Conservation (phyloP, 2,797 vertebrate genomes). For the Uromys caudimaculatus region DNA sequence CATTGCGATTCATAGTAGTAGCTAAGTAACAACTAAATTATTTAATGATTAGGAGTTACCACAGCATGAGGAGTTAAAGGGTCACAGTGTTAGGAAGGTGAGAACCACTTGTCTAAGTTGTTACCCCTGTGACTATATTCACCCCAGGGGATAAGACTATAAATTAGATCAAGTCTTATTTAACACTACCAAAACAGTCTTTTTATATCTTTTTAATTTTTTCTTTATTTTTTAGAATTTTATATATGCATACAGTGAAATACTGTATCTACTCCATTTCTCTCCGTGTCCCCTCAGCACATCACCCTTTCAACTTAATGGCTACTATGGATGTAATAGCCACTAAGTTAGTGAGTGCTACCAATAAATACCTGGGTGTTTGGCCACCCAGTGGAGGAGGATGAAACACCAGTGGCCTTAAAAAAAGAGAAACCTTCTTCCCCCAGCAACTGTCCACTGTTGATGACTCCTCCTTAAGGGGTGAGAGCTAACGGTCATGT, state of each 20-base stretch:
- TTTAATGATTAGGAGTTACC: background rate
- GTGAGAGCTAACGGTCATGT: background rate
- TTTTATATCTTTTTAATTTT: background rate
- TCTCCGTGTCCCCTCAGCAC: background rate
- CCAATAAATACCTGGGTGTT: background rate
- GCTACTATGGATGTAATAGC: background rate
- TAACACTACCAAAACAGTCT: slow-evolving; percentile 1
- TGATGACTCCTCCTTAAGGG: background rate
- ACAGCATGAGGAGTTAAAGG: background rate
- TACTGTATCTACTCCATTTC: background rate
- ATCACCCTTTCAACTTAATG: background rate
- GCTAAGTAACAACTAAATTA: background rate
- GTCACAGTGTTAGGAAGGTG: background rate
- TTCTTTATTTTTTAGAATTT: background rate
- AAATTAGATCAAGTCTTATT: slow-evolving; percentile 11
- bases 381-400: background rate
- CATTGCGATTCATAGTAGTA: background rate
- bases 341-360: background rate
- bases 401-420: background rate
- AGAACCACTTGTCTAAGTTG: background rate
- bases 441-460: background rate
- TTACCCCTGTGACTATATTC: background rate
- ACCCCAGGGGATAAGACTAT: slow-evolving; percentile 1
- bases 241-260: background rate
- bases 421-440: background rate